Evolutionary conservation across 2,113 vertebrate species (phyloP).

Genomic region (Oceanites oceanicus): DNA sequence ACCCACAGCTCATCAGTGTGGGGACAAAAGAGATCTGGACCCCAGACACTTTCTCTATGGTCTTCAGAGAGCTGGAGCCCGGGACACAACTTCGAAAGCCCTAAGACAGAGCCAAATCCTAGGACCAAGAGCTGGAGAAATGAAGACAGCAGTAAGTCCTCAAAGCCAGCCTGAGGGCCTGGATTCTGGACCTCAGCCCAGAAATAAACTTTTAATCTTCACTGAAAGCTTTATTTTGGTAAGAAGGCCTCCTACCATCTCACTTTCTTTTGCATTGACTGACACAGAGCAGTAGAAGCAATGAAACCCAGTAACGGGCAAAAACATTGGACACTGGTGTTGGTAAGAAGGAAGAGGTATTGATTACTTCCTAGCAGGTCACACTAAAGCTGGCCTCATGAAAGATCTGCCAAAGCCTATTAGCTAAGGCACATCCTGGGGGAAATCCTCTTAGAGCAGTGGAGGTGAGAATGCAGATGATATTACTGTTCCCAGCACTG

Average conservation of each 20-base stretch:
- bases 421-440: constrained; percentile 27
- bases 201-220: not conserved
- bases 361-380: not conserved
- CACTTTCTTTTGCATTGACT: not conserved
- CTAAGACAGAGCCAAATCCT: not conserved
- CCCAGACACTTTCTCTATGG: not conserved
- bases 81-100: not conserved
- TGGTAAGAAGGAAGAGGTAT: not conserved
- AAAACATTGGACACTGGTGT: not conserved
- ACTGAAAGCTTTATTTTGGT: not conserved
- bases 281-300: not conserved
- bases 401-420: constrained; percentile 16
- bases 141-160: not conserved
- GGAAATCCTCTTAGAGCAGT: constrained; percentile 45
- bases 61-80: not conserved
- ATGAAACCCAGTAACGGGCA: not conserved
- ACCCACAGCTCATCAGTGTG: not conserved
- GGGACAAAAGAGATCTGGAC: not conserved
- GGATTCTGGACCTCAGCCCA: not conserved
- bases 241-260: not conserved
- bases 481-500: not conserved
- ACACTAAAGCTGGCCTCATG: not conserved
- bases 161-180: not conserved
- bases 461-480: constrained; percentile 28
- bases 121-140: not conserved